Base-by-base conservation (phyloP, 2,113 vertebrate species). In the Cichladusa arquata region DNA sequence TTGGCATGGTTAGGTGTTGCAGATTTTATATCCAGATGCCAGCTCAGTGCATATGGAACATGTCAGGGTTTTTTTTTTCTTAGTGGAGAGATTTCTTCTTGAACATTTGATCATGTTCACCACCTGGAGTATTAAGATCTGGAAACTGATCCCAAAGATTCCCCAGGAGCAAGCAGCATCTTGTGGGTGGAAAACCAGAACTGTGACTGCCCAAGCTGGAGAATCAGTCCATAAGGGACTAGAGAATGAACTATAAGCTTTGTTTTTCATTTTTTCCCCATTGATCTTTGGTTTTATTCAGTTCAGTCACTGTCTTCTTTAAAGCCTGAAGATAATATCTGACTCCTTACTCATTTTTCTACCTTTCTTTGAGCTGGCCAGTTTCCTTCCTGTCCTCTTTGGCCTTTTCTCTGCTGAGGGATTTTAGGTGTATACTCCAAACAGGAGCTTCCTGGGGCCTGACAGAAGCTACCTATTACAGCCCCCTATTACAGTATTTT, bases 11-110 rank as follows among this genome's bases (percentile, higher is more conserved):
- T 60, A 53, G 38, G 42, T 93, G 48, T 67, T 86, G 34, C 79
- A 81, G 86, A 64, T 90, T 93, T 90, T 81, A 64, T 42, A 81
- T 80, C 74, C 72, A 85, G 95, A 92, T 91, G 84, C 81, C 80
- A 91, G 36, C 51, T 67, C 54, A 31, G 58, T 86, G 58, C 51
- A 25, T 62, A 47, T 72, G 85, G 81, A 90, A 93, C 10, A 2
- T 34, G 44, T 69, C 64, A 88, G 38, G 40, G 20, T 31, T 34
- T 33, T n/a, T n/a, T 67, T 73, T 51, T 77, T 25, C 18, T 65
- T 80, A 17, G 29, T 70, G 45, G 48, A 92, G 67, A 94, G 51
- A 74, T 88, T 96, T 93, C 47, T 91, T 77, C 40, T 93, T 72
- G 74, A 65, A 66, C 50, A 28, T 90, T 93, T 94, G 92, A 81